Percentiles rank a stretch among this genome's conserved stretches.
Conservation (phyloP, 2,113 vertebrate genomes). For the Daboia siamensis region DNA sequence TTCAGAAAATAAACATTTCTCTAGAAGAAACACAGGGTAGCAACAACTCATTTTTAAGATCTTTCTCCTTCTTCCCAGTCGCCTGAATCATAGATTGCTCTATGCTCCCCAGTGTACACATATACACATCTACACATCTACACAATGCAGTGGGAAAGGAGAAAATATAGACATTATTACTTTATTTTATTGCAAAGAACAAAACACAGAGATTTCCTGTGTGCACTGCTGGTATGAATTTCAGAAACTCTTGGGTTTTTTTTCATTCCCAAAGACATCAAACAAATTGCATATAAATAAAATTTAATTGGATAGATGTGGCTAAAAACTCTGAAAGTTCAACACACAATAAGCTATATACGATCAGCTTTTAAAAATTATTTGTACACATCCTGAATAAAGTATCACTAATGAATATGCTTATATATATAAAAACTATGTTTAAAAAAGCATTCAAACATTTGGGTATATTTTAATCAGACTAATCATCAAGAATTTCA, state of each 20-base stretch:
- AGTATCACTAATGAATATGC: conserved; percentile 21
- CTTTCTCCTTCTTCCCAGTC: background rate
- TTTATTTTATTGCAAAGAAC: background rate
- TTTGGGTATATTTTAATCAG: conserved; percentile 34
- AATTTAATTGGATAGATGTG: background rate
- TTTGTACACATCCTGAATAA: conserved; percentile 23
- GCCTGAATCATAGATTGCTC: background rate
- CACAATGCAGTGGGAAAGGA: background rate
- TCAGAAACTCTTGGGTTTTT: background rate
- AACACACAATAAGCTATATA: background rate
- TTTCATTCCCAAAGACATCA: background rate
- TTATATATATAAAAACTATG: conserved; percentile 13
- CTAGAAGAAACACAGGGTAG: background rate
- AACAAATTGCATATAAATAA: background rate
- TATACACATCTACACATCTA: background rate
- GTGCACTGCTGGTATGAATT: background rate
- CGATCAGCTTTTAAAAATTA: conserved; percentile 8
- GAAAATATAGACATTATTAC: background rate
- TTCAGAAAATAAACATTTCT: background rate
- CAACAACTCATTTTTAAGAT: background rate
- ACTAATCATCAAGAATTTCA: conserved; percentile 5
- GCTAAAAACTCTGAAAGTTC: background rate
- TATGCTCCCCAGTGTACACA: background rate
- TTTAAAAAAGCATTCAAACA: conserved; percentile 20
- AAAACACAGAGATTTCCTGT: background rate